Evolutionary conservation across 2,113 vertebrate genomes (phyloP).

Genomic region (Bubo blakistoni): DNA sequence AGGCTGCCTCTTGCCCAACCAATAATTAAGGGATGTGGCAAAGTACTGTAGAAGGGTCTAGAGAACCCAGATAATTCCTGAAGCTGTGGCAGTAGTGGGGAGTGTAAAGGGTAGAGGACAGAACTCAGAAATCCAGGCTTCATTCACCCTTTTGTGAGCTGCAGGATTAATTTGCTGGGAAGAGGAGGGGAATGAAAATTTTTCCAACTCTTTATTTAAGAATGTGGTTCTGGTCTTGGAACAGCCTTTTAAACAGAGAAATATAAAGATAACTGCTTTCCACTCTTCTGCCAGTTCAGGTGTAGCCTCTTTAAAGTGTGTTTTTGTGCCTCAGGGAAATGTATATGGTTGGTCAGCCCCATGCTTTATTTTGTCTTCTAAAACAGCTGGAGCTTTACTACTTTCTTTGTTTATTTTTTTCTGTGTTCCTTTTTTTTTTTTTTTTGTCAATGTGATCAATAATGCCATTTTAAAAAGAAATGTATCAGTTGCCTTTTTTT

Average conservation of each 20-base stretch:
- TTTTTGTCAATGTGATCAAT: background rate
- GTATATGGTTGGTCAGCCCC: background rate
- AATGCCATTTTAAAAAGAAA: background rate
- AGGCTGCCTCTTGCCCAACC: background rate
- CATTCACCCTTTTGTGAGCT: background rate
- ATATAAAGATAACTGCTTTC: background rate
- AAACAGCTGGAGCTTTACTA: background rate
- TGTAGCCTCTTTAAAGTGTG: background rate
- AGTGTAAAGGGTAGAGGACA: background rate
- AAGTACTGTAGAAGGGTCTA: background rate
- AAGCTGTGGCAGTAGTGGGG: background rate
- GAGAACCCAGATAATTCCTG: background rate
- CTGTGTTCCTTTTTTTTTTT: background rate
- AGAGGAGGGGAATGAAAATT: background rate
- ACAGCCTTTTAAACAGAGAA: background rate
- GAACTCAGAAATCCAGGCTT: background rate
- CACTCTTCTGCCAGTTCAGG: background rate
- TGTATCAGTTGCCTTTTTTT: background rate
- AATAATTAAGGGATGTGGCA: background rate
- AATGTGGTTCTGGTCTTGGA: background rate
- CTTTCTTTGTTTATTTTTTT: background rate
- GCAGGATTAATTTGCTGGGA: background rate
- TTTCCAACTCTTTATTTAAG: background rate
- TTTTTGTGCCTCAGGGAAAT: background rate
- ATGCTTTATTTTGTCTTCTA: background rate